Evolutionary conservation across 2,888 invertebrate species (phyloP), one percentile per base, ranked within the genome.

Genomic region (Stramonita haemastoma): DNA sequence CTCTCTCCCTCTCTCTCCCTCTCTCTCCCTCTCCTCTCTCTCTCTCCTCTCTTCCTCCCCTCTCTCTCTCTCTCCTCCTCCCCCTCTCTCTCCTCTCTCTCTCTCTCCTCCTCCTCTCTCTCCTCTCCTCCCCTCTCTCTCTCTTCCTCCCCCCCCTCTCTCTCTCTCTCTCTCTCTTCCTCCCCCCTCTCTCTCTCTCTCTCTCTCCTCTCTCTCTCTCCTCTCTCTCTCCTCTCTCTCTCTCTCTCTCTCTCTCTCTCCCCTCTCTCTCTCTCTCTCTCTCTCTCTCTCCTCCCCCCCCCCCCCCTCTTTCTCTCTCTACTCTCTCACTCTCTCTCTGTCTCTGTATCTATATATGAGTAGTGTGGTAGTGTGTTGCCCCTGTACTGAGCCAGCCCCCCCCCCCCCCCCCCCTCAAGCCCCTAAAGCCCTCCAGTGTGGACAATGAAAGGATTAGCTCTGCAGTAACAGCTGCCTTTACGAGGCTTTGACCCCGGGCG

Each of bases 271-370:
- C 19, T 57, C 56, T 32, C 70, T 36, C 66, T 36, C 73, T 19
- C 86, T 77, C 46, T 86, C 66, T 22, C 81, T 86, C n/a, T 66
- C 86, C 5, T 86, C n/a, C 46, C 8, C 56, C 29, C 73, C 19
- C 66, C 13, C 26, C 13, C 66, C 13, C 66, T 46, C 46, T 46
- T 8, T 46, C 46, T 46, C 46, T 46, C 46, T 46, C 46, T 46
- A 2, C 46, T 46, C 46, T 46, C 46, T 46, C 46, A 5, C 46
- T 46, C 46, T 46, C 46, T 46, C 46, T 46, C 46, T 46, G 4
- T 46, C 46, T 46, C 46, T 46, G 4, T 46, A 2, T 46, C 46
- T 46, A 8, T 46, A 8, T 46, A 8, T 46, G 46, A 5, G 46
- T 46, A n/a, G 46, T 46, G 46, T 46, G 46, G 2, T 2, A 5